A percentile compares a stretch with the other conserved stretches of the same genome.
Conservation (phyloP, 2,888 invertebrate genomes). For the Thumatha senex region DNA sequence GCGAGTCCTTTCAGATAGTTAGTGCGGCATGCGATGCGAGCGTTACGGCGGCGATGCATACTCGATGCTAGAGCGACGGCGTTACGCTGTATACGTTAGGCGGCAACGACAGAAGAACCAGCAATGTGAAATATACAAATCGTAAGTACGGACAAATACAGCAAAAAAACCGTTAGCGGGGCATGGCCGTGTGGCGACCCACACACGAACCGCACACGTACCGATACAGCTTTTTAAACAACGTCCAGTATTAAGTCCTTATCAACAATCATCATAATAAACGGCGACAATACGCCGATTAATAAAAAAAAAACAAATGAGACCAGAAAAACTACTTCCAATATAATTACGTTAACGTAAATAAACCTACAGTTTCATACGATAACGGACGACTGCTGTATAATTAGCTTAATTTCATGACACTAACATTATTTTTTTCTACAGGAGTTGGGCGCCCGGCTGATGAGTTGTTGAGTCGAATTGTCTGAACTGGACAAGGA, state of each 20-base stretch:
- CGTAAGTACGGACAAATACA: slow-evolving; percentile 64
- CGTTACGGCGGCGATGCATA: slow-evolving; percentile 60
- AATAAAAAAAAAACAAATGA: neutral
- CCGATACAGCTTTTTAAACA: slow-evolving; percentile 1
- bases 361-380: slow-evolving; percentile 10
- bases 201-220: slow-evolving; percentile 4
- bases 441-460: slow-evolving; percentile 43
- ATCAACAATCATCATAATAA: slow-evolving; percentile 3
- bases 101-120: slow-evolving; percentile 56
- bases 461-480: slow-evolving; percentile 24
- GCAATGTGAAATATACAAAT: slow-evolving; percentile 49
- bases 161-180: slow-evolving; percentile 30
- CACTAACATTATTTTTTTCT: slow-evolving; percentile 30
- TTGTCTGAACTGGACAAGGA: neutral
- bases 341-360: slow-evolving; percentile 21
- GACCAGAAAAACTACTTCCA: neutral
- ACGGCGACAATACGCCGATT: slow-evolving; percentile 18
- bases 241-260: slow-evolving; percentile 12
- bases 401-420: neutral
- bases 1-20: slow-evolving; percentile 75
- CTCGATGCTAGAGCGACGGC: slow-evolving; percentile 56
- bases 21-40: slow-evolving; percentile 59
- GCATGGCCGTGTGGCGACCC: slow-evolving; percentile 13
- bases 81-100: slow-evolving; percentile 60
- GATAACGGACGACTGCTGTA: slow-evolving; percentile 2